Evolutionary conservation across 53 echinoderm and acorn worm species (phyloP).

Genomic region (Actinopyga echinites): DNA sequence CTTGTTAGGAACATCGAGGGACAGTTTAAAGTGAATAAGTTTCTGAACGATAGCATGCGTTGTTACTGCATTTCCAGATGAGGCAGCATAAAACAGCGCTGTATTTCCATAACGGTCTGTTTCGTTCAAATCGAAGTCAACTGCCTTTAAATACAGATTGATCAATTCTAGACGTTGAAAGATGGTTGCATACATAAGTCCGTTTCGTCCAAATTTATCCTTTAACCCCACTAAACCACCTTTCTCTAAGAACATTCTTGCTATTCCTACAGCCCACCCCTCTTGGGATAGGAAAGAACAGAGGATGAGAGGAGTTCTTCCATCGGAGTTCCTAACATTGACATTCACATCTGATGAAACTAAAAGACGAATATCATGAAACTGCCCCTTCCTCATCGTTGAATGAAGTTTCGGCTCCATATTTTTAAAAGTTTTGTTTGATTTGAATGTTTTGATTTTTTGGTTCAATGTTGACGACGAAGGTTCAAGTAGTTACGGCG

Average conservation of each 20-base stretch:
- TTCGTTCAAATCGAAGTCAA: constrained; percentile 84
- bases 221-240: constrained; percentile 76
- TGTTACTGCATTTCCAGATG: constrained; percentile 56
- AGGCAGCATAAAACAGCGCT: constrained; percentile 84
- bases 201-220: constrained; percentile 78
- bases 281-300: constrained; percentile 73
- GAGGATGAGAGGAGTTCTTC: constrained; percentile 80
- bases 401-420: constrained; percentile 72
- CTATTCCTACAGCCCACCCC: constrained; percentile 79
- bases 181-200: constrained; percentile 76
- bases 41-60: constrained; percentile 55
- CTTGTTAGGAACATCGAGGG: constrained; percentile 68
- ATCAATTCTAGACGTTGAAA: constrained; percentile 62
- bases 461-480: too few species aligned
- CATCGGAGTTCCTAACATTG: constrained; percentile 54
- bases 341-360: constrained; percentile 70
- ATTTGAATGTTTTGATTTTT: background rate
- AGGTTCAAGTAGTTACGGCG: too few species aligned
- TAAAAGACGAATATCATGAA: constrained; percentile 76
- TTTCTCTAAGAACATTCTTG: constrained; percentile 73
- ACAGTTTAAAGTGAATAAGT: constrained; percentile 59
- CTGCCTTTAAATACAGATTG: constrained; percentile 58
- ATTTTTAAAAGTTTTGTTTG: background rate
- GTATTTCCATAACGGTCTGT: constrained; percentile 80
- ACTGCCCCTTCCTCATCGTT: constrained; percentile 75